Percentiles rank a stretch among this genome's conserved stretches.
These are phyloP conservation scores for Helogale parvula DNA, from an alignment of 2,113 vertebrate species.

Conservation along the genomic window DNA sequence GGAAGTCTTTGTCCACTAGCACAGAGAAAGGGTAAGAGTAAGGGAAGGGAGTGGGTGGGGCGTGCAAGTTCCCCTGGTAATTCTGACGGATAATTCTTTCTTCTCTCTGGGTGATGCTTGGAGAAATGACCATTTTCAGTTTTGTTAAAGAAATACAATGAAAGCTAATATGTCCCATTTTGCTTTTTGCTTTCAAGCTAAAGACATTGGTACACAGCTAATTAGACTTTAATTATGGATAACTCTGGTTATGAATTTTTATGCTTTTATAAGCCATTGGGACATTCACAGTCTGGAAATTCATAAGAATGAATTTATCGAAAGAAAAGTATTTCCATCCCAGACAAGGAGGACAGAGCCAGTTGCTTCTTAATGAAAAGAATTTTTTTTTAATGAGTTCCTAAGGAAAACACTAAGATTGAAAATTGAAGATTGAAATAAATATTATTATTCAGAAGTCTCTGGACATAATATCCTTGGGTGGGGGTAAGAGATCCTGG, in stretches of 20 bases:
- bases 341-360: neutral
- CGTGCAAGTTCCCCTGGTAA: neutral
- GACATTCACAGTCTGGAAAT: neutral
- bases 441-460: neutral
- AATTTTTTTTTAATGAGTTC: neutral
- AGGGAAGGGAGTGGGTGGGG: no score
- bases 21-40: neutral
- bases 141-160: neutral
- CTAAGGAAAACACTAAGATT: neutral
- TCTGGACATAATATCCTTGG: neutral
- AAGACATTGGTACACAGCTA: neutral
- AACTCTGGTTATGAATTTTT: constrained; percentile 13
- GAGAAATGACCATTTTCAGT: neutral
- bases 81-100: neutral
- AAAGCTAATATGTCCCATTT: neutral
- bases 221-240: neutral
- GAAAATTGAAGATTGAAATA: neutral
- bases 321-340: neutral
- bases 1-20: neutral
- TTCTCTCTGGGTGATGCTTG: neutral
- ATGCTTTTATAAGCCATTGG: constrained; percentile 27
- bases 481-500: neutral
- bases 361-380: neutral
- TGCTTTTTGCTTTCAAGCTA: constrained; percentile 7
- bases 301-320: neutral